phyloP scores from a whole-genome alignment of 2,113 vertebrate genomes.

The Pomatostomus ruficeps region DNA sequence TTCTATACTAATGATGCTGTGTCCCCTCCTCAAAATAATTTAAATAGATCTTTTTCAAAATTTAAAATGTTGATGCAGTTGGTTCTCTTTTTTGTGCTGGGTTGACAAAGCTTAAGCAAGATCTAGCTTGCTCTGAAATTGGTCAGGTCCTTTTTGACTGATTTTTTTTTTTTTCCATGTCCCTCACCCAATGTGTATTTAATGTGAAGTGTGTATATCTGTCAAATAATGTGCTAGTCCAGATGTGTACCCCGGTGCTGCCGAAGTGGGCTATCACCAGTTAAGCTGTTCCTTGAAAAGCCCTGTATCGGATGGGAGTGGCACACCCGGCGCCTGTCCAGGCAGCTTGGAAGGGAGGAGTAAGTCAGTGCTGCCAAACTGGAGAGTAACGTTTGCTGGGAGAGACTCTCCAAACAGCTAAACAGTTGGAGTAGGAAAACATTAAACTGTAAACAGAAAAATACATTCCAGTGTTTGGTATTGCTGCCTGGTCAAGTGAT shows the following conservation, averaged over 20 bases:
- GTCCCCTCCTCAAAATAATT: background rate
- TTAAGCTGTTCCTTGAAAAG: background rate
- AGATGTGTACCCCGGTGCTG: background rate
- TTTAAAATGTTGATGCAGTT: background rate
- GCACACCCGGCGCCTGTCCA: background rate
- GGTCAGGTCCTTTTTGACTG: background rate
- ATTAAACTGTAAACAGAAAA: background rate
- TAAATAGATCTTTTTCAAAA: background rate
- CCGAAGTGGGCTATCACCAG: fast-evolving
- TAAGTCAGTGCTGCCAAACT: background rate
- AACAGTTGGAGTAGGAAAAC: background rate
- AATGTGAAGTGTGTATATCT: background rate
- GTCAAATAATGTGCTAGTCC: background rate
- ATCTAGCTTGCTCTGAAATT: background rate
- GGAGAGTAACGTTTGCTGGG: background rate
- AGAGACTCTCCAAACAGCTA: background rate
- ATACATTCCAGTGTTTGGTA: background rate
- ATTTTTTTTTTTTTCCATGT: no score
- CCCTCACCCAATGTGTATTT: background rate
- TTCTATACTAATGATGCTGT: background rate
- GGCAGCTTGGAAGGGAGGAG: background rate
- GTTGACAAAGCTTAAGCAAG: background rate
- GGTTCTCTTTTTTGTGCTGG: background rate
- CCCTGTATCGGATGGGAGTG: background rate
- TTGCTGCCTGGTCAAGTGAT: fast-evolving